Base-by-base conservation (phyloP, 2,797 vertebrate species). In the Scyliorhinus canicula region DNA sequence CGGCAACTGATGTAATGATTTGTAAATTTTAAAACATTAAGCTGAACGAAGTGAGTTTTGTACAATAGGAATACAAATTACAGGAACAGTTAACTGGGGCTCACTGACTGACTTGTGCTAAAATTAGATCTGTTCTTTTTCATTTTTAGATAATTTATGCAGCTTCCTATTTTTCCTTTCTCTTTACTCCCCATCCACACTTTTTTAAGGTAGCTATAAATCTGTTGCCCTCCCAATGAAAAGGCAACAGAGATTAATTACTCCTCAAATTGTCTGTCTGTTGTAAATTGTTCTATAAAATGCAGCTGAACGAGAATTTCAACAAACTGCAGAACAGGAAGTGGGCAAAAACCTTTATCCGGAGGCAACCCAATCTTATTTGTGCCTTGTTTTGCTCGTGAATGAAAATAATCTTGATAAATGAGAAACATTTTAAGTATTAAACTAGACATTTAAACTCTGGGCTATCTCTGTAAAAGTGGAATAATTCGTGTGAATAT, bases 301-400 rank as follows among this genome's bases (percentile, higher is more conserved):
- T 35, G 67, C 2, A 19, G 16, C 28, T 94, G 44, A 71, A 47
- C 19, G 67, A 26, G 26, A 47, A 52, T 69, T 52, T 71, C 65
- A 52, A 47, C 28, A 50, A 93, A 47, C 90, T 47, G 24, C 63
- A 93, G 44, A 93, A 93, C 93, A 74, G 93, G 93, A 94, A 44
- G 93, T 94, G 47, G 65, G 40, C 47, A 94, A 28, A 52, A 7
- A 28, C 47, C 60, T 35, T 74, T 94, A 94, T 50, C 67, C 0
- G 35, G 44, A 69, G 60, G n/a, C 3, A 44, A 63, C 57, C 57
- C 19, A 28, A n/a, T 90, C 21, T 91, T 91, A 21, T 65, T 44
- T 44, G 88, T 63, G 40, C 60, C 21, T 91, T 26, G 24, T 90
- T 90, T 90, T 57, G 21, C 44, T 24, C 79, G 6, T 82, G 40